Evolutionary conservation across 2,888 invertebrate species (phyloP), one percentile per base, ranked within the genome.

Genomic region (Leptarthrus brevirostris): DNA sequence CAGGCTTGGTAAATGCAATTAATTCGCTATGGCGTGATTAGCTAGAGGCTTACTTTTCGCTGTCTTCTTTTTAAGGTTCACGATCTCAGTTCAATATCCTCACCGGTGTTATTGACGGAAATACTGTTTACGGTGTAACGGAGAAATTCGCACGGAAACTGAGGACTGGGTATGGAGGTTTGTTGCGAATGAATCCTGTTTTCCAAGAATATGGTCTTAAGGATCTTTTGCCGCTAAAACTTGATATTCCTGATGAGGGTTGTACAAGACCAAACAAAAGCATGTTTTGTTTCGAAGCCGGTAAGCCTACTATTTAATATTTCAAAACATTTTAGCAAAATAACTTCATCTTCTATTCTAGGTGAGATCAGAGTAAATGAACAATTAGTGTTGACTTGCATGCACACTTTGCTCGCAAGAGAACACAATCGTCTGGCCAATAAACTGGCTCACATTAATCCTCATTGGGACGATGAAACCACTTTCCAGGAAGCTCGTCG

Each of bases 381-480:
- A 83, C 96, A 96, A 81, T 86, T 96, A 77, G 93, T 95, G 0
- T 86, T 96, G 71, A 92, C 96, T 0, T 94, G 94, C 78, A 95
- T 96, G 94, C 96, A 96, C 82, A 95, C 95, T 0, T 84, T 96
- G 36, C 91, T 95, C 92, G 94, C 96, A 0, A 87, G 96, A 74
- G 95, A 97, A 82, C 97, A 97, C 84, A 97, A 97, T 85, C 88
- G 94, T 74, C 85, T 95, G 0, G 96, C 96, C 0, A 89, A 88
- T 69, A 91, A 87, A 4, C 85, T 97, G 44, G 89, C 91, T 0
- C 89, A 89, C 64, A 89, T 96, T 3, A 96, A 97, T 86, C 94
- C 94, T 0, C 95, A 94, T 82, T 96, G 96, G 96, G 94, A 95
- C 80, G 96, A 96, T 80, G 96, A 96, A 85, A 95, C 92, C 0